phyloP scores from a whole-genome alignment of 2,113 vertebrate species.

The Cyrtonyx montezumae region DNA sequence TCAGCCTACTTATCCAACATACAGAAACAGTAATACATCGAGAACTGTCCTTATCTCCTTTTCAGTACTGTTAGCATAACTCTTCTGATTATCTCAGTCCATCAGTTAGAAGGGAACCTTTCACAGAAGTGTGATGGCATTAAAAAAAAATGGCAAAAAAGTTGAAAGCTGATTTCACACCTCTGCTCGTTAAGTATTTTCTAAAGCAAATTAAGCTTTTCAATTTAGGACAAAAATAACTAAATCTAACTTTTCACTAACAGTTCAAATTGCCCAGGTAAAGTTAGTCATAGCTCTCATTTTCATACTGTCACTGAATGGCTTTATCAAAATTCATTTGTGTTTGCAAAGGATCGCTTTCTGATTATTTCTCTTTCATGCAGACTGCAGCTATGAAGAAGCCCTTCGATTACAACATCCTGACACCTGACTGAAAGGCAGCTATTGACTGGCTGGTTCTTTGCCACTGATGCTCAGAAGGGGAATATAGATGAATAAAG shows the following conservation, averaged over 20 bases:
- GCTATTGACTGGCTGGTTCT: neutral
- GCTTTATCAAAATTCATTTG: constrained; percentile 18
- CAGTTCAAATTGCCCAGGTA: constrained; percentile 38
- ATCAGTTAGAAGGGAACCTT: neutral
- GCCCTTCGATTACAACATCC: accelerated
- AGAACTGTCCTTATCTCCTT: neutral
- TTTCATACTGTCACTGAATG: neutral
- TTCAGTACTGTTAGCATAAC: neutral
- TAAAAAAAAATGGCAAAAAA: neutral
- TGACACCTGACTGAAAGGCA: accelerated
- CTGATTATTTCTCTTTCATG: neutral
- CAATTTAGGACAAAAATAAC: constrained; percentile 7
- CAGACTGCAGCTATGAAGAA: neutral
- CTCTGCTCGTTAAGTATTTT: constrained; percentile 41
- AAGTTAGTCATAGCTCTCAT: constrained; percentile 32
- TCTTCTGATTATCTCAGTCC: neutral
- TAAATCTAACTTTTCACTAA: constrained; percentile 41
- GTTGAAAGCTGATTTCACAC: constrained; percentile 21
- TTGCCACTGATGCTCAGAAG: neutral
- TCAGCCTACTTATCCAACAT: neutral
- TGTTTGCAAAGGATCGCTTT: constrained; percentile 8
- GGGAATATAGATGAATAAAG: neutral
- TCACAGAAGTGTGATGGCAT: neutral
- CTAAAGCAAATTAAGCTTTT: constrained; percentile 24
- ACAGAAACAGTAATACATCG: neutral